phyloP scores from a whole-genome alignment of 2,113 vertebrate genomes.

The Gymnobelideus leadbeateri region DNA sequence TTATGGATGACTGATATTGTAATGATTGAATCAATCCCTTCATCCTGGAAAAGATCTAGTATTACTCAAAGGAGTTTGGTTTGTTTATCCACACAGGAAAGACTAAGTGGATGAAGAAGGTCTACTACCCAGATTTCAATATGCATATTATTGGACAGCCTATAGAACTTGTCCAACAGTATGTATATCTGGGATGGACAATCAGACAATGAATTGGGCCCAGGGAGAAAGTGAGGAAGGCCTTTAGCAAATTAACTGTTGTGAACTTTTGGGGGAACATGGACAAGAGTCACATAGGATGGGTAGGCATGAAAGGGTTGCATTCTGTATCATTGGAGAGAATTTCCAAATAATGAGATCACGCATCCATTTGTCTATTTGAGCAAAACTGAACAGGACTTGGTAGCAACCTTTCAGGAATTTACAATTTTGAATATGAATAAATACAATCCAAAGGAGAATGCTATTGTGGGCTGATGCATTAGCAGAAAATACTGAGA shows the following conservation, averaged over 20 bases:
- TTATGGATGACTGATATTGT: neutral
- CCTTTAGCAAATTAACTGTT: neutral
- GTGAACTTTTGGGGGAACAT: neutral
- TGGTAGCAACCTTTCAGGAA: neutral
- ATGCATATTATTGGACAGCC: neutral
- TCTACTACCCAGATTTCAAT: neutral
- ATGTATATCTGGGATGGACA: neutral
- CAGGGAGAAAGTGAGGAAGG: neutral
- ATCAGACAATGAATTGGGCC: neutral
- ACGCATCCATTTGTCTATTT: neutral
- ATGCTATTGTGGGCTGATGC: neutral
- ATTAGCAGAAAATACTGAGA: neutral
- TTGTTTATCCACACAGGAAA: neutral
- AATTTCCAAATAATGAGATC: neutral
- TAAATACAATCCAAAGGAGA: neutral
- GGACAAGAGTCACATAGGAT: neutral
- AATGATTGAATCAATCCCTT: neutral
- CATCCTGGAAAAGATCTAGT: neutral
- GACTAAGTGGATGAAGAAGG: neutral
- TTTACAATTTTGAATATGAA: neutral
- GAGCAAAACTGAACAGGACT: neutral
- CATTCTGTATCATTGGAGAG: neutral
- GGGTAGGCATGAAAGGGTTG: neutral
- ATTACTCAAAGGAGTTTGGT: neutral
- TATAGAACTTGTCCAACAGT: neutral